Percentiles rank a stretch among this genome's conserved stretches.
phyloP scores from a whole-genome alignment of 2,888 invertebrate species.

The Polymixis flavicincta region DNA sequence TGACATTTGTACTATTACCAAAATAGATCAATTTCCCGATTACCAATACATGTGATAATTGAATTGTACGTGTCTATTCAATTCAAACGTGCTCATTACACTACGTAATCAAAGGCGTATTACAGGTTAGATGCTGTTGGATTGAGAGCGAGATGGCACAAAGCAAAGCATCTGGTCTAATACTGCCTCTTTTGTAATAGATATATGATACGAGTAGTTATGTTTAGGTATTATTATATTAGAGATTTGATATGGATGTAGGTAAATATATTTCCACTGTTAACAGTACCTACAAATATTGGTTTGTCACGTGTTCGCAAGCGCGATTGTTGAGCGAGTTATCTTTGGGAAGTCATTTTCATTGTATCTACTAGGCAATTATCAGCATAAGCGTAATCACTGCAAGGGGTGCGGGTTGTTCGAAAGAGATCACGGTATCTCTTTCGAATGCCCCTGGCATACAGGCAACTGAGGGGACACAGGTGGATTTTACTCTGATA shows the following conservation, averaged over 20 bases:
- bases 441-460: too few species aligned
- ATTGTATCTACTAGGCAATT: too few species aligned
- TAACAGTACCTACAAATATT: not conserved
- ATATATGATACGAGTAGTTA: not conserved
- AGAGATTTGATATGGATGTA: too few species aligned
- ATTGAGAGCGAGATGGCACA: not conserved
- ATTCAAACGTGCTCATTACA: slow-evolving; percentile 26
- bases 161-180: not conserved
- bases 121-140: not conserved
- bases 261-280: too few species aligned
- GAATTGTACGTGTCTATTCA: slow-evolving; percentile 37
- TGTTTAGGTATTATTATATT: not conserved
- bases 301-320: not conserved
- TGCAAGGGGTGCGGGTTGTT: too few species aligned
- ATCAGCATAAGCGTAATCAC: too few species aligned
- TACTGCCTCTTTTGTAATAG: not conserved
- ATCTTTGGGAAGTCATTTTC: too few species aligned
- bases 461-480: too few species aligned
- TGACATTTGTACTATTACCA: slow-evolving; percentile 10
- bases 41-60: slow-evolving; percentile 10
- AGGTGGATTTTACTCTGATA: too few species aligned
- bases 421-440: too few species aligned
- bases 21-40: slow-evolving; percentile 33
- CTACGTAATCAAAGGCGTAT: slow-evolving; percentile 35
- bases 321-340: not conserved